Percentiles rank a stretch among this genome's conserved stretches.
These are phyloP conservation scores for Urocynchramus pylzowi DNA, from an alignment of 2,113 vertebrate species.

Conservation along the genomic window DNA sequence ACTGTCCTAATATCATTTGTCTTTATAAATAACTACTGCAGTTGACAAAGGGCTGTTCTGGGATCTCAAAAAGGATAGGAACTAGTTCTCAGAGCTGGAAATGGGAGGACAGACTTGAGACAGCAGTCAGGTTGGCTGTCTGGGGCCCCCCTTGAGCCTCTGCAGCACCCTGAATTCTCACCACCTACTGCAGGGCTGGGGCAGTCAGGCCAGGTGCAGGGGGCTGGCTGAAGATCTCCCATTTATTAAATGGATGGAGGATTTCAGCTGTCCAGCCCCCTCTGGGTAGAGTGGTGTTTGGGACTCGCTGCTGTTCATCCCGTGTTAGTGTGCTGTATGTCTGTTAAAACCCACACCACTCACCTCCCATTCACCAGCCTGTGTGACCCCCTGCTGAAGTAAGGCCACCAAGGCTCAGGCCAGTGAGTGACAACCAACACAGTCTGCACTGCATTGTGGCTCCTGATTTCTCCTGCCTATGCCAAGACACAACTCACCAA, in stretches of 20 bases:
- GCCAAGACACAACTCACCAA: background rate
- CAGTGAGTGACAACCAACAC: background rate
- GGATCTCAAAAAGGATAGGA: background rate
- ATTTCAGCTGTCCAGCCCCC: background rate
- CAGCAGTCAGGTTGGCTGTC: background rate
- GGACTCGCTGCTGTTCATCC: background rate
- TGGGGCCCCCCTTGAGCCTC: background rate
- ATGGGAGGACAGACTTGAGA: background rate
- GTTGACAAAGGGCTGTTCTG: background rate
- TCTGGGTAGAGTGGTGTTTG: background rate
- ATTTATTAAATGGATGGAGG: background rate
- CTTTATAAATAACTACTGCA: background rate
- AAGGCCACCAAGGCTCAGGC: background rate
- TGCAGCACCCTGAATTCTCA: background rate
- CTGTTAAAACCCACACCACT: background rate
- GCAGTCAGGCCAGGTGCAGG: background rate
- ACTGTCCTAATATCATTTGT: conserved; percentile 16
- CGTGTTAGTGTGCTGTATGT: background rate
- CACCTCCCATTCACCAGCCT: background rate
- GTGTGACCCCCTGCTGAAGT: background rate
- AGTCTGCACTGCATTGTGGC: background rate
- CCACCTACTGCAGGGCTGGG: background rate
- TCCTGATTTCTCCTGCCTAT: background rate
- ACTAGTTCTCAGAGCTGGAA: background rate
- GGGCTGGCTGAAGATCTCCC: background rate